A percentile compares a stretch with the other conserved stretches of the same genome.
phyloP scores from a whole-genome alignment of 2,113 vertebrate genomes.

The Polypterus senegalus region DNA sequence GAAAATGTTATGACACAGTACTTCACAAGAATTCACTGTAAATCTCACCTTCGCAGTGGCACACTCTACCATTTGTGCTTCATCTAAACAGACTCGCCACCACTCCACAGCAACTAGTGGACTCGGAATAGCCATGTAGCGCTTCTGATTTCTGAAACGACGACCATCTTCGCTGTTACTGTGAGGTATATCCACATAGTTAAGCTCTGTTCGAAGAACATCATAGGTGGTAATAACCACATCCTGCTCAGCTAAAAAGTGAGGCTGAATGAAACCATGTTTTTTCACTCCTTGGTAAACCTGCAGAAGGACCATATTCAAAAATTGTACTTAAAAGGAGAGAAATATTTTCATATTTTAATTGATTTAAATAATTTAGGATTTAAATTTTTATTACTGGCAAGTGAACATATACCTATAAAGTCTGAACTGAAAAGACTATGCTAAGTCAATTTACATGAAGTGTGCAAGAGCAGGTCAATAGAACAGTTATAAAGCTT shows the following conservation, averaged over 20 bases:
- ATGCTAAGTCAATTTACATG: no score
- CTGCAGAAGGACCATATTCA: slow-evolving; percentile 25
- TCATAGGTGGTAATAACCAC: slow-evolving; percentile 96
- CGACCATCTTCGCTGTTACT: slow-evolving; percentile 89
- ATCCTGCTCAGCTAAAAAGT: slow-evolving; percentile 85
- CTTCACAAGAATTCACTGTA: no score
- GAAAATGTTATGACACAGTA: no score
- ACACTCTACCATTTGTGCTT: slow-evolving; percentile 97
- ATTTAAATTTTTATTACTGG: no score
- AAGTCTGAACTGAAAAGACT: no score
- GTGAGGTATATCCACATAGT: slow-evolving; percentile 93
- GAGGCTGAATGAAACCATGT: slow-evolving; percentile 90
- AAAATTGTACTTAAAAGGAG: no score
- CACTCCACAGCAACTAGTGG: slow-evolving; percentile 93
- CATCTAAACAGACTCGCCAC: slow-evolving; percentile 95
- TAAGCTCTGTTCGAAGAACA: slow-evolving; percentile 83
- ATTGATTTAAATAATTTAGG: no score
- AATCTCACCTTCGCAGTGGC: slow-evolving; percentile 77
- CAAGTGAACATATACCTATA: no score
- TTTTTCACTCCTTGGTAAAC: slow-evolving; percentile 96
- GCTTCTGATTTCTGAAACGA: slow-evolving; percentile 88
- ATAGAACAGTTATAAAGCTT: no score
- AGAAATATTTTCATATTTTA: no score
- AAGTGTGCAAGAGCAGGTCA: no score
- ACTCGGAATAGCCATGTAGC: slow-evolving; percentile 96